Percentiles rank a stretch among this genome's conserved stretches.
Conservation (phyloP, 2,888 invertebrate genomes). For the Lottia gigantea region DNA sequence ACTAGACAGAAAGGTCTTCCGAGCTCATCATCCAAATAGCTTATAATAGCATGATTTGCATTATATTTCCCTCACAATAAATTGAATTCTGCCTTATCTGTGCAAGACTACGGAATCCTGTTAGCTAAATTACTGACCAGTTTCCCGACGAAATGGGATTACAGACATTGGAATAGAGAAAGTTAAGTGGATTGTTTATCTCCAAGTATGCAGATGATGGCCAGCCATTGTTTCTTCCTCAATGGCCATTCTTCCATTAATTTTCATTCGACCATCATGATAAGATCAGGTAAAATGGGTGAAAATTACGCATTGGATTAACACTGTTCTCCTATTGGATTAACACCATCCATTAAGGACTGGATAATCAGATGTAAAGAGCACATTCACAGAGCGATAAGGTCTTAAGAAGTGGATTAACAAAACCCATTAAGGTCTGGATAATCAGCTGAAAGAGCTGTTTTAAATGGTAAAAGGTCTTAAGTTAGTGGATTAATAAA, state of each 20-base stretch:
- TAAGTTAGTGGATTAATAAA: too few relatives aligned
- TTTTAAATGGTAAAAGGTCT: too few relatives aligned
- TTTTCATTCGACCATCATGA: background rate
- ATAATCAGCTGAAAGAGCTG: too few relatives aligned
- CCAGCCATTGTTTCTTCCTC: background rate
- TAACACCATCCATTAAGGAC: too few relatives aligned
- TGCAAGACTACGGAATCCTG: slow-evolving; percentile 18
- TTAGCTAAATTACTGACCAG: slow-evolving; percentile 18
- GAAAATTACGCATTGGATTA: background rate
- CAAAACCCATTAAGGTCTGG: too few relatives aligned
- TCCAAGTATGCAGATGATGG: background rate
- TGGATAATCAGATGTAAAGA: too few relatives aligned
- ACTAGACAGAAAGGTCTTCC: slow-evolving; percentile 4
- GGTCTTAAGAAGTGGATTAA: too few relatives aligned
- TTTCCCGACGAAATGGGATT: slow-evolving; percentile 22
- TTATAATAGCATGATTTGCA: slow-evolving; percentile 20
- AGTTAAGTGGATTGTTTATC: slow-evolving; percentile 24
- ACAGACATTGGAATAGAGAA: slow-evolving; percentile 9
- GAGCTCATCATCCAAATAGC: slow-evolving; percentile 20
- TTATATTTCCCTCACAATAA: slow-evolving; percentile 20
- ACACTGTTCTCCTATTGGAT: too few relatives aligned
- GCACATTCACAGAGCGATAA: too few relatives aligned
- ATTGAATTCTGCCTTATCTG: slow-evolving; percentile 24
- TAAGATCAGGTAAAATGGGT: background rate
- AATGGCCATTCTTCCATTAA: background rate